Base-by-base conservation (phyloP, 2,113 vertebrate species). In the Cyanoderma ruficeps region DNA sequence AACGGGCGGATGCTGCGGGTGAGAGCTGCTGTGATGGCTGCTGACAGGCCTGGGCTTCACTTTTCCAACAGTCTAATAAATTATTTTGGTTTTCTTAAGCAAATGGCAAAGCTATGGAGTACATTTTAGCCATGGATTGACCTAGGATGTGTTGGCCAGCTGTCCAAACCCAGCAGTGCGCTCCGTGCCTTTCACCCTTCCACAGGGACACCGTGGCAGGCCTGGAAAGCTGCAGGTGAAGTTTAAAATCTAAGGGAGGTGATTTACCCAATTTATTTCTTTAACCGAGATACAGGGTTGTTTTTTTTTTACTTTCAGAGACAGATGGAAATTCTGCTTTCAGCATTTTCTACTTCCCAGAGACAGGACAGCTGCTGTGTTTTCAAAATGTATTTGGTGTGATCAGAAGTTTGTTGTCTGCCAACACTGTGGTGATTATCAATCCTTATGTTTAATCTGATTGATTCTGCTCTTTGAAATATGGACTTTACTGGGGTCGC, bases 401-500 rank as follows among this genome's bases (percentile, higher is more conserved):
- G 76, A 53, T 88, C 76, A 49, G 68, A 65, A 83, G 80, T n/a
- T 61, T 2, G 4, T 33, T 88, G 83, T 30, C 42, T 92, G 88
- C 80, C 83, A 88, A 9, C 59, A 46, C 6, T 4, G 0, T 37
- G 57, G 49, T 91, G 82, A 83, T 93, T 72, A 82, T 50, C 67
- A 93, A 16, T 65, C 87, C 68, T 77, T 35, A 5, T 77, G 82
- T 69, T 83, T 75, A 74, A 50, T 67, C 63, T 57, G 33, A 67
- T 92, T 72, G 83, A 90, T 88, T 92, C 86, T 67, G 61, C 71
- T 92, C 83, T 65, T 92, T 70, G 68, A 88, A 88, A 83, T 49
- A 20, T 2, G 50, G 76, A 22, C 68, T 83, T n/a, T 8, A 8
- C 63, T 42, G 33, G 13, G 42, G 25, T 42, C 65, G 69, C 24